Percentiles rank a stretch among this genome's conserved stretches.
Evolutionary conservation across 2,888 invertebrate species (phyloP).

Genomic region (Galerucella nymphaeae): DNA sequence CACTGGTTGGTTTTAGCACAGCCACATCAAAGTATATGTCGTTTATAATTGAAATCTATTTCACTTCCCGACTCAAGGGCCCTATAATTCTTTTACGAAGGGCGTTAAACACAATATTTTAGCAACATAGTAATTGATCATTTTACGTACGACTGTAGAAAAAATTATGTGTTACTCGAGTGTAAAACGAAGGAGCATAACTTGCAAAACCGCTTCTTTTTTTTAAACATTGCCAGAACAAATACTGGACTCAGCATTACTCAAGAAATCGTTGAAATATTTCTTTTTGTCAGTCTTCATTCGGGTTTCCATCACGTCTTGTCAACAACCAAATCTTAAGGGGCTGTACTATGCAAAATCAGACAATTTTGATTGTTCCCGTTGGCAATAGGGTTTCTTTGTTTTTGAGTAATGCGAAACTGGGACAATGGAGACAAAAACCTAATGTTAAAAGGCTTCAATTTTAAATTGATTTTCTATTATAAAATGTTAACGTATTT

Average conservation of each 20-base stretch:
- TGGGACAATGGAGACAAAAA: background rate
- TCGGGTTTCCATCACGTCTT: conserved; percentile 34
- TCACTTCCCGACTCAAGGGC: too few relatives aligned
- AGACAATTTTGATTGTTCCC: conserved; percentile 18
- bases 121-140: too few relatives aligned
- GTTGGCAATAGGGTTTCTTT: conserved; percentile 7
- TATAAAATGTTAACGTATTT: background rate
- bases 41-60: too few relatives aligned
- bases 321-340: conserved; percentile 30
- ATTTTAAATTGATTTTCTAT: background rate
- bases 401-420: background rate
- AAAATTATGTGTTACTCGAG: background rate
- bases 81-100: too few relatives aligned
- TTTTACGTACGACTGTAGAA: too few relatives aligned
- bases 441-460: background rate
- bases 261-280: conserved; percentile 26
- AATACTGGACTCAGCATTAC: conserved; percentile 36
- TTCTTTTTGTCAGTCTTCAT: conserved; percentile 15
- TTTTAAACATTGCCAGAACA: conserved; percentile 20
- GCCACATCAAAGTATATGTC: too few relatives aligned
- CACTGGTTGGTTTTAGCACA: background rate
- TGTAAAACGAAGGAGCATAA: conserved; percentile 13
- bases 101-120: too few relatives aligned
- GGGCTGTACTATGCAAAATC: conserved; percentile 23
- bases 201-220: conserved; percentile 9